These are phyloP conservation scores for Drosophila yakuba DNA, from an alignment of 1,140 invertebrate species.

Conservation along the genomic window DNA sequence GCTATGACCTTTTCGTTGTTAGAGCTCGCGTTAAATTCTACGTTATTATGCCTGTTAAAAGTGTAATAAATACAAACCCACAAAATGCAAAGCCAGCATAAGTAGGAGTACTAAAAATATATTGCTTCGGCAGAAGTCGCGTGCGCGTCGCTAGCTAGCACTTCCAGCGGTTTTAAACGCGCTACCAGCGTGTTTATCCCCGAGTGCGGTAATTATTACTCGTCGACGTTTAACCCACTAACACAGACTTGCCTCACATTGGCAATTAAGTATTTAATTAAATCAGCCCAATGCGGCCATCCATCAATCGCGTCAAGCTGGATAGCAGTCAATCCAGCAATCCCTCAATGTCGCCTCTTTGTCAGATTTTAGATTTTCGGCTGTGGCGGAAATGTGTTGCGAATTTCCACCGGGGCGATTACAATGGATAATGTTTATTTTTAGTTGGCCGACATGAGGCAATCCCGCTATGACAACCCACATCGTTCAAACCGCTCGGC, in stretches of 20 bases:
- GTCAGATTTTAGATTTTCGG: slow-evolving; percentile 38
- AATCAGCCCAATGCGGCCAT: slow-evolving; percentile 44
- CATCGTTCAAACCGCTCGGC: slow-evolving; percentile 22
- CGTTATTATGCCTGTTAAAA: slow-evolving; percentile 8
- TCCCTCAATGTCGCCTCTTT: slow-evolving; percentile 53
- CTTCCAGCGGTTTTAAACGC: slow-evolving; percentile 33
- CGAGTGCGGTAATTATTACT: slow-evolving; percentile 49
- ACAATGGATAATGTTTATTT: slow-evolving; percentile 34
- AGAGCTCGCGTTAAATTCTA: not conserved
- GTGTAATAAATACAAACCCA: slow-evolving; percentile 9
- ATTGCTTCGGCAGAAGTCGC: slow-evolving; percentile 9
- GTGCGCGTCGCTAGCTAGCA: slow-evolving; percentile 3
- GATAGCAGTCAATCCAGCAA: slow-evolving; percentile 26
- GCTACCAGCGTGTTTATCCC: slow-evolving; percentile 7
- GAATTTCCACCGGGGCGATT: slow-evolving; percentile 36
- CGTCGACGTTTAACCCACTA: slow-evolving; percentile 71
- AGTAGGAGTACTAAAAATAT: slow-evolving; percentile 19
- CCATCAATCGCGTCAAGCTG: slow-evolving; percentile 33
- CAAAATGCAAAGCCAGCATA: not conserved
- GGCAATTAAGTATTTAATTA: slow-evolving; percentile 44
- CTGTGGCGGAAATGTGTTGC: slow-evolving; percentile 62
- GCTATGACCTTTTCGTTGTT: slow-evolving; percentile 8
- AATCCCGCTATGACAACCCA: slow-evolving; percentile 38
- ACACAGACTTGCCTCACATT: slow-evolving; percentile 47
- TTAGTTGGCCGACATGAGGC: slow-evolving; percentile 22